Percentiles rank a stretch among this genome's conserved stretches.
phyloP scores from a whole-genome alignment of 2,797 vertebrate genomes.

The Okamejei kenojei region DNA sequence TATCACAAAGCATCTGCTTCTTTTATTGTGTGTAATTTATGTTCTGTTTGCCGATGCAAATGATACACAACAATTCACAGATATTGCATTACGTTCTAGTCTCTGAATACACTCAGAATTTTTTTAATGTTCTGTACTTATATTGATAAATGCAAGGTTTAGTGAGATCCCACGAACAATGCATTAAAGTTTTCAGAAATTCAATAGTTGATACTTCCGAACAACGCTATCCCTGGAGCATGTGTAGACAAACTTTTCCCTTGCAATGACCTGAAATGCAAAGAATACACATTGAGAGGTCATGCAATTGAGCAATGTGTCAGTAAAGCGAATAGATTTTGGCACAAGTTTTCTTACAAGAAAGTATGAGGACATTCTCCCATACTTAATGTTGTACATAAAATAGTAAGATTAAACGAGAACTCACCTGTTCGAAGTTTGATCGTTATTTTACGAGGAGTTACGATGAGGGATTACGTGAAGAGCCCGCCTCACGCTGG shows the following conservation, averaged over 20 bases:
- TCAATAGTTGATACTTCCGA: conserved; percentile 59
- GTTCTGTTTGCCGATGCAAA: background rate
- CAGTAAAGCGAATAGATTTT: background rate
- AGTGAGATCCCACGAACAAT: background rate
- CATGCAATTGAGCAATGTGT: background rate
- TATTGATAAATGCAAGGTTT: background rate
- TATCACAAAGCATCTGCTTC: background rate
- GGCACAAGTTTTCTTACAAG: background rate
- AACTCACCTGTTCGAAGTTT: no score
- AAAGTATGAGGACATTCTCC: background rate
- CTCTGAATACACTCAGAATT: background rate
- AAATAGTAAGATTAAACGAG: no score
- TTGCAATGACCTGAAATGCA: conserved; percentile 51
- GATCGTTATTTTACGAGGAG: no score
- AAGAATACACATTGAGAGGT: background rate
- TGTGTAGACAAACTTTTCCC: conserved; percentile 60
- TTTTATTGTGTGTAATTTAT: conserved; percentile 9
- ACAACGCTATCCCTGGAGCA: conserved; percentile 61
- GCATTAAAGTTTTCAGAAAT: conserved; percentile 45
- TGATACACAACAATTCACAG: background rate
- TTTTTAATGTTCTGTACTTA: background rate
- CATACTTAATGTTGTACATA: background rate
- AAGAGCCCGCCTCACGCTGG: no score
- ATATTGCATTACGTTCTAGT: background rate
- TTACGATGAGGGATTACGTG: no score